These are phyloP conservation scores for Menidia menidia DNA, from an alignment of 2,797 vertebrate species.

Conservation along the genomic window DNA sequence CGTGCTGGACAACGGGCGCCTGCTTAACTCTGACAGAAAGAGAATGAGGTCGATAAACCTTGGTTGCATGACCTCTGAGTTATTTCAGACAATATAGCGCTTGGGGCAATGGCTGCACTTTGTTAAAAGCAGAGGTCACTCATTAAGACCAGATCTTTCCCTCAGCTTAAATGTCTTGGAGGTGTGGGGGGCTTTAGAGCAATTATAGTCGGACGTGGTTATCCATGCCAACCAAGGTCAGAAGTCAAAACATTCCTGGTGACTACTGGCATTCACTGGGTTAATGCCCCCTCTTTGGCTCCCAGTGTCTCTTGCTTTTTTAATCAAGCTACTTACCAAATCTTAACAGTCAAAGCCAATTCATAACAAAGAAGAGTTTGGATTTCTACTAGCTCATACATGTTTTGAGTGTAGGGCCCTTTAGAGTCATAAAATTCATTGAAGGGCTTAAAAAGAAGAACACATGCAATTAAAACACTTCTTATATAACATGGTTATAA, in stretches of 20 bases:
- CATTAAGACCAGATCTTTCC: constrained; percentile 42
- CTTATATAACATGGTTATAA: neutral
- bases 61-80: constrained; percentile 41
- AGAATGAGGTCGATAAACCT: constrained; percentile 56
- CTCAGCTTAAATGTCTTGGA: constrained; percentile 45
- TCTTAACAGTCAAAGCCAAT: constrained; percentile 17
- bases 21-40: constrained; percentile 44
- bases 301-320: constrained; percentile 11
- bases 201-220: constrained; percentile 62
- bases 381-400: neutral
- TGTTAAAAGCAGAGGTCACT: constrained; percentile 56
- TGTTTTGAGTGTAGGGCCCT: neutral
- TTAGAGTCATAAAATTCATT: neutral
- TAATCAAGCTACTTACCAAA: constrained; percentile 12
- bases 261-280: constrained; percentile 47
- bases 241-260: constrained; percentile 71
- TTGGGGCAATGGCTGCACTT: constrained; percentile 37
- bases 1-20: constrained; percentile 32
- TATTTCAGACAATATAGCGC: constrained; percentile 36
- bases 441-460: neutral
- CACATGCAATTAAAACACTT: neutral
- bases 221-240: constrained; percentile 71
- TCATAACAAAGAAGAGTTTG: neutral
- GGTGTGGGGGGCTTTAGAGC: constrained; percentile 51
- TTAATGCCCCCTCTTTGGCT: constrained; percentile 1